Percentiles rank a stretch among this genome's conserved stretches.
phyloP scores from a whole-genome alignment of 2,797 vertebrate genomes.

The Ptychobarbus kaznakovi region DNA sequence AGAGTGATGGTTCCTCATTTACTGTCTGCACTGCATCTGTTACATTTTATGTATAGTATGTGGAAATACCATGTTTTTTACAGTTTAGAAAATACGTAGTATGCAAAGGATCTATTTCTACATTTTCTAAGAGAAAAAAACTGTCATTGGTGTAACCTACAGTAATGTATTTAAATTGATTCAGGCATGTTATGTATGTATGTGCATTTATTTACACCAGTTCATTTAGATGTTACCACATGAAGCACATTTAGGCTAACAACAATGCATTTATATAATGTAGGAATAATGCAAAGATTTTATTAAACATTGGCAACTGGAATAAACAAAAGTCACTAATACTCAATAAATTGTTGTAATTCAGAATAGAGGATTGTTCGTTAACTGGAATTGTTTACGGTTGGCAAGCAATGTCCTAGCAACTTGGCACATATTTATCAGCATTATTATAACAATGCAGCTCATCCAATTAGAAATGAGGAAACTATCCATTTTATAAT shows the following conservation, averaged over 20 bases:
- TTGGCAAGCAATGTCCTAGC: not conserved
- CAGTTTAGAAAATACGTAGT: not conserved
- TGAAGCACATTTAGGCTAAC: not conserved
- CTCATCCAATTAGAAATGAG: not conserved
- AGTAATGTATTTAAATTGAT: not conserved
- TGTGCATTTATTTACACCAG: not conserved
- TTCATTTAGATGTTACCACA: not conserved
- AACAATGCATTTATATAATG: not conserved
- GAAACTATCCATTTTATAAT: not conserved
- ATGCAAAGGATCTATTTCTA: not conserved
- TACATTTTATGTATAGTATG: conserved; percentile 20
- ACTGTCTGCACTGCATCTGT: not conserved
- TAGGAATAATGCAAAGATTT: not conserved
- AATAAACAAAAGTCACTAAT: not conserved
- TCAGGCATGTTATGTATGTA: not conserved
- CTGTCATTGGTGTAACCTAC: not conserved
- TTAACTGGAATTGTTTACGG: not conserved
- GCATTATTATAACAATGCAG: not conserved
- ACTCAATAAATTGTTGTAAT: not conserved
- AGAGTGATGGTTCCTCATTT: not conserved
- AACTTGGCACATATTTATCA: not conserved
- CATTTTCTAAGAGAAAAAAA: not conserved
- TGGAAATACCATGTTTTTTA: not conserved
- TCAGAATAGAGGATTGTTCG: not conserved
- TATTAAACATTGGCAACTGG: not conserved